These are phyloP conservation scores for Sorex fumeus DNA, from an alignment of 2,113 vertebrate species.

Conservation along the genomic window DNA sequence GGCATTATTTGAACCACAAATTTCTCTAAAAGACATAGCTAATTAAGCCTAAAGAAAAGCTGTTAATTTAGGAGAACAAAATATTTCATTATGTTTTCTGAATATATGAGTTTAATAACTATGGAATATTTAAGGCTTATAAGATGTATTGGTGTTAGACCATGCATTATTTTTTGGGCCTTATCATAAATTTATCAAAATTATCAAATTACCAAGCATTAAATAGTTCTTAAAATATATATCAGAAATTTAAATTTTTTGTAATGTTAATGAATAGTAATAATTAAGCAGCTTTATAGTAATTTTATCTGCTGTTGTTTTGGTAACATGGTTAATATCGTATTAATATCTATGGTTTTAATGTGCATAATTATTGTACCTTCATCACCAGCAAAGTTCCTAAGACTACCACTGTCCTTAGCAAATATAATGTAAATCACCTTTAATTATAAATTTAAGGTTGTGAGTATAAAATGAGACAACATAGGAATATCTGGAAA, in stretches of 20 bases:
- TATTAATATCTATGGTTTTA: too few relatives aligned
- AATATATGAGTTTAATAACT: slow-evolving; percentile 38
- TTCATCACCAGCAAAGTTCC: too few relatives aligned
- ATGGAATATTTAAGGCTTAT: slow-evolving; percentile 4
- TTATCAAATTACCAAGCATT: neutral
- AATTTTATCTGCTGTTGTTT: too few relatives aligned
- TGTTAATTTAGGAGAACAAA: neutral
- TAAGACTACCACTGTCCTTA: too few relatives aligned
- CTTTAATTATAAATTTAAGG: slow-evolving; percentile 16
- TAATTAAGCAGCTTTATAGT: too few relatives aligned
- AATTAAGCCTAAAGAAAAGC: neutral
- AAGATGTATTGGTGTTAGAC: neutral
- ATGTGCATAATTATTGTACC: too few relatives aligned
- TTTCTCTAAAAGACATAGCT: neutral
- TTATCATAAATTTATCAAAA: slow-evolving; percentile 40
- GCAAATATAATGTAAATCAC: neutral
- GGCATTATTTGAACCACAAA: neutral
- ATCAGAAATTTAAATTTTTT: neutral
- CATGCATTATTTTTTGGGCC: neutral
- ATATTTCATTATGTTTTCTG: slow-evolving; percentile 4
- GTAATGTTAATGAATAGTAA: slow-evolving; percentile 3
- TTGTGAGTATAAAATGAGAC: too few relatives aligned
- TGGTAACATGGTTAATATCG: too few relatives aligned
- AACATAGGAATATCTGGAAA: too few relatives aligned
- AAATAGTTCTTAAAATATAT: neutral